Evolutionary conservation across 2,797 vertebrate genomes (phyloP).

Genomic region (Sebastes trivittatus): DNA sequence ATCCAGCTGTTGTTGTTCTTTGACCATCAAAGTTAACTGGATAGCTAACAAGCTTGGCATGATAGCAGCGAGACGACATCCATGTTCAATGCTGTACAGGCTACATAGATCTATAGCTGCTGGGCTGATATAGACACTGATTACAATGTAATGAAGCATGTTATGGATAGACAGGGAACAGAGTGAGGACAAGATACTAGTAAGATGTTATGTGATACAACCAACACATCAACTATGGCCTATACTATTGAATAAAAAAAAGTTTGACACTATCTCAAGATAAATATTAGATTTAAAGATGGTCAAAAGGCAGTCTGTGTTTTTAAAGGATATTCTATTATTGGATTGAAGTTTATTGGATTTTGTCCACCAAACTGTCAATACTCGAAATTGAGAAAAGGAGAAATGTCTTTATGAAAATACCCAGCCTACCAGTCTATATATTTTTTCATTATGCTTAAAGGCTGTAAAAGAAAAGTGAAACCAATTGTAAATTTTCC

Average conservation of each 20-base stretch:
- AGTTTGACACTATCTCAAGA: neutral
- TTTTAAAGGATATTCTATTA: neutral
- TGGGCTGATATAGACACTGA: neutral
- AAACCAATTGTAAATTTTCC: neutral
- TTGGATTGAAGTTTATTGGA: neutral
- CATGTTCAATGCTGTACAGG: neutral
- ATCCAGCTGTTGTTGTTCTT: neutral
- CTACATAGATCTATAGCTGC: neutral
- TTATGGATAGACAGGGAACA: accelerated
- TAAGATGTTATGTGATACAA: neutral
- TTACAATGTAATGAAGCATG: neutral
- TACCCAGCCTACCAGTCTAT: neutral
- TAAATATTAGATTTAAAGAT: neutral
- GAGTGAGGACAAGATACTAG: neutral
- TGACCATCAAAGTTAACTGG: neutral
- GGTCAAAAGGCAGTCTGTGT: no score
- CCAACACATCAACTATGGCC: neutral
- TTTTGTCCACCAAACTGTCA: neutral
- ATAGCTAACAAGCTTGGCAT: slow-evolving; percentile 23
- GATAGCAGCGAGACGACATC: neutral
- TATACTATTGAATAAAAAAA: neutral
- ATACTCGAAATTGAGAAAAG: neutral
- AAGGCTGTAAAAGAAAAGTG: neutral
- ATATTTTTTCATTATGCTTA: neutral
- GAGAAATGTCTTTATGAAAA: neutral